Base-by-base conservation (phyloP, 2,888 invertebrate species). In the Petrophora chlorosata region DNA sequence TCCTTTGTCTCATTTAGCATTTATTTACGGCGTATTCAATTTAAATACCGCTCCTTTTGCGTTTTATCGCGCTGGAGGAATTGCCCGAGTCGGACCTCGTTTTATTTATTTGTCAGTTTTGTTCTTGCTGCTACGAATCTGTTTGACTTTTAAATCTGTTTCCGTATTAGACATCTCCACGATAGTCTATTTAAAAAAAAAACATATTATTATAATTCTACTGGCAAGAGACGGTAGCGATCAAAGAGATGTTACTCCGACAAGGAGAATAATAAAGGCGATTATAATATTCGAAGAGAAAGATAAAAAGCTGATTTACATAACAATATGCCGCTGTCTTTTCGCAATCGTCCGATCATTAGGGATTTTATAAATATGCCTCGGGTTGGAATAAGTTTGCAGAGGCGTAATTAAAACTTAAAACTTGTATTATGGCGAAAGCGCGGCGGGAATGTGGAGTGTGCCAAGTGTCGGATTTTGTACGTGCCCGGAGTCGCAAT, bases 1-100 rank as follows among this genome's bases (percentile, higher is more conserved):
- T 81, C 81, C 81, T 85, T 87, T 87, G 86, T 88, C 85, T 87
- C 85, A 82, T 85, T 87, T 84, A 84, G 76, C 79, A 83, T 87
- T 85, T 86, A 86, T 86, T 87, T 84, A 87, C 84, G 83, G 79
- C 77, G 81, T 80, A 81, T 85, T 85, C 85, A 84, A 86, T 86
- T 87, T 85, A 85, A 87, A 86, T 82, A 85, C 81, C 73, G 77
- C 79, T 82, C 76, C 77, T 80, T 81, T 77, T 68, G 76, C 78
- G 81, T 84, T 86, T 85, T 85, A 86, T 86, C 84, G 77, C 82
- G 77, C 71, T 65, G 74, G 63, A 76, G 77, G 72, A 84, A 84
- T 81, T 79, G 76, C 75, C 69, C 62, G 76, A 78, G 75, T 80
- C 70, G 77, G 77, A 77, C 73, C 73, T 70, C 65, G 75, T 76